phyloP scores from a whole-genome alignment of 2,888 invertebrate species.

The Himalopsyche japonica region DNA sequence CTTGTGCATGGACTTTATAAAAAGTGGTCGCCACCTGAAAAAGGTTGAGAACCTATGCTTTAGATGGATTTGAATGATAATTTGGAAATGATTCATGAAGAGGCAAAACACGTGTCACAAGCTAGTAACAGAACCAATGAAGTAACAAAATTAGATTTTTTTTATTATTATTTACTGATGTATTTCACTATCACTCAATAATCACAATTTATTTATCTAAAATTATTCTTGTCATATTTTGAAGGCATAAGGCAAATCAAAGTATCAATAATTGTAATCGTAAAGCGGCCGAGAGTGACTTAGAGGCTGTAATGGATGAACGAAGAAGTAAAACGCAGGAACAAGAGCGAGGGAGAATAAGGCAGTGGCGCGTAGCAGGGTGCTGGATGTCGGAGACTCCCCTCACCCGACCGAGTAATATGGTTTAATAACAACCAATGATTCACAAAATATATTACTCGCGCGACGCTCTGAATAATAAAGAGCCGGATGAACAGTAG shows the following conservation, averaged over 20 bases:
- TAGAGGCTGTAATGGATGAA: not conserved
- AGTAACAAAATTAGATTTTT: too few relatives aligned
- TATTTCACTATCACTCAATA: too few relatives aligned
- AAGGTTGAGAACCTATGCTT: too few relatives aligned
- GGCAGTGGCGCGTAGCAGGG: not conserved
- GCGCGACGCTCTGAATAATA: conserved; percentile 38
- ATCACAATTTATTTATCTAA: too few relatives aligned
- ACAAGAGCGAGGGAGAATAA: not conserved
- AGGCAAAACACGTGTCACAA: too few relatives aligned
- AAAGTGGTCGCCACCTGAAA: too few relatives aligned
- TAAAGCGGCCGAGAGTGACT: not conserved
- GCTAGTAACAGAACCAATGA: too few relatives aligned
- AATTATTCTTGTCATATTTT: too few relatives aligned
- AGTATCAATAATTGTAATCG: not conserved
- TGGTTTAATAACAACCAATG: conserved; percentile 41
- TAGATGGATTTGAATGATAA: too few relatives aligned
- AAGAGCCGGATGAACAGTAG: conserved; percentile 15
- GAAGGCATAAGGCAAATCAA: not conserved
- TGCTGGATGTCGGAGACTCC: not conserved
- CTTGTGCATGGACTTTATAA: too few relatives aligned
- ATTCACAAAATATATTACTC: conserved; percentile 41
- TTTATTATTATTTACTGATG: too few relatives aligned
- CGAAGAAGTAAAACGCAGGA: not conserved
- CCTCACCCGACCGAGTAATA: conserved; percentile 29
- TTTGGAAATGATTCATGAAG: too few relatives aligned